phyloP scores from a whole-genome alignment of 2,113 vertebrate genomes.

The Thunnus maccoyii region DNA sequence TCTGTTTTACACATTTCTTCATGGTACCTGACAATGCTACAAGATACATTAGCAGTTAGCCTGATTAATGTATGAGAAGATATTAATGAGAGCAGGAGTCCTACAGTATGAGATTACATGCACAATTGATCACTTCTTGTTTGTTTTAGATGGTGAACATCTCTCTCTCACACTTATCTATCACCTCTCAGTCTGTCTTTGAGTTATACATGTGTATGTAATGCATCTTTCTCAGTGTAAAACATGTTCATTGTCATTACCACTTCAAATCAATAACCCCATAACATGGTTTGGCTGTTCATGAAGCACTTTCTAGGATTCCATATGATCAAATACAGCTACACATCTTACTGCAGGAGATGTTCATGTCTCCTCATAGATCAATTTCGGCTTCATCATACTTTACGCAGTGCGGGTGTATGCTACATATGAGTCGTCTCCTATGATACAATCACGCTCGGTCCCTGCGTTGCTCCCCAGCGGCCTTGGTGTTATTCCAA shows the following conservation, averaged over 20 bases:
- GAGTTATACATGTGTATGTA: neutral
- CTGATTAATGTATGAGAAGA: conserved; percentile 21
- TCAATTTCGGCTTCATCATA: neutral
- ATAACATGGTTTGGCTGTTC: neutral
- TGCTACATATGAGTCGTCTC: neutral
- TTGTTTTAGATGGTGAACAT: neutral
- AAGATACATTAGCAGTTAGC: conserved; percentile 8
- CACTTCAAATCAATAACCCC: neutral
- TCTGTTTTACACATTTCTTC: conserved; percentile 20
- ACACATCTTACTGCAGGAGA: neutral
- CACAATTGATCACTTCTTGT: neutral
- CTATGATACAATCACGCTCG: neutral
- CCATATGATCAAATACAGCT: conserved; percentile 13
- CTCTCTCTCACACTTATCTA: neutral
- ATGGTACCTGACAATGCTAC: conserved; percentile 9
- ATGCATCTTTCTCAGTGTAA: neutral
- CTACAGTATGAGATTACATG: neutral
- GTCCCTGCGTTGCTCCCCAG: neutral
- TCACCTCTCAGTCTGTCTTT: neutral
- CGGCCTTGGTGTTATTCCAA: conserved; percentile 53
- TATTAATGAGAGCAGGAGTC: neutral
- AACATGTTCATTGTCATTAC: conserved; percentile 6
- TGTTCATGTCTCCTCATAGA: conserved; percentile 8
- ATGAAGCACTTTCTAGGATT: neutral
- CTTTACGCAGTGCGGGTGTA: no score